Evolutionary conservation across 2,888 invertebrate genomes (phyloP), one percentile per base, ranked within the genome.

Genomic region (Gibbula magus): DNA sequence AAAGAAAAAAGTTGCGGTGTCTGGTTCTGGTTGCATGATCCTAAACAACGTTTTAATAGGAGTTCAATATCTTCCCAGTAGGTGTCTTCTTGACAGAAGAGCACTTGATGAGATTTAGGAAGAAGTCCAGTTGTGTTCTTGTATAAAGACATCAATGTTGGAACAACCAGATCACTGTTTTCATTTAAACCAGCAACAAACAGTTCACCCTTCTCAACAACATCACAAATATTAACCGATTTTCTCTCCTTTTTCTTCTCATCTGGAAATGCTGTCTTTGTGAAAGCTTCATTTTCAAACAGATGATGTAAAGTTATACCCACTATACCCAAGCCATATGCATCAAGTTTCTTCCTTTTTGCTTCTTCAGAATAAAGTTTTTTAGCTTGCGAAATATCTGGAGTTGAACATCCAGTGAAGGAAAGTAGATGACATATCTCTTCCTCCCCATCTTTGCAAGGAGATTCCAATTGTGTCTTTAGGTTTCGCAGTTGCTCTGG

Each of bases 11-110:
- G 74, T 61, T 16, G 25, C 22, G 5, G 56, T 45, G n/a, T 45
- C 22, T 16, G 13, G 4, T 32, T 52, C 52, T 25, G 18, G 16
- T 18, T 20, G 0, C 18, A 18, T 22, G 81, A 52, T n/a, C 80
- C 79, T 0, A 82, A n/a, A 80, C 88, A 87, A 32, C 87, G 39
- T 16, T 77, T 66, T 0, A 88, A 20, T 13, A 88, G 56, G 16
- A 88, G 75, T 10, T 82, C 77, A 8, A 88, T 70, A 66, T 88
- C 86, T 78, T 83, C 81, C 83, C 83, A 83, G 52, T 66, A 67
- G 53, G 88, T 88, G 22, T 84, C 82, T 53, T 75, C 66, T 8
- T 79, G 75, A 54, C 88, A 88, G 18, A 88, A 82, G 10, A 88
- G 75, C 16, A 88, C 61, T 39, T 88, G 85, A 35, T 81, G 81